Conservation (phyloP, 2,113 vertebrate species). For the Apodemus sylvaticus region DNA sequence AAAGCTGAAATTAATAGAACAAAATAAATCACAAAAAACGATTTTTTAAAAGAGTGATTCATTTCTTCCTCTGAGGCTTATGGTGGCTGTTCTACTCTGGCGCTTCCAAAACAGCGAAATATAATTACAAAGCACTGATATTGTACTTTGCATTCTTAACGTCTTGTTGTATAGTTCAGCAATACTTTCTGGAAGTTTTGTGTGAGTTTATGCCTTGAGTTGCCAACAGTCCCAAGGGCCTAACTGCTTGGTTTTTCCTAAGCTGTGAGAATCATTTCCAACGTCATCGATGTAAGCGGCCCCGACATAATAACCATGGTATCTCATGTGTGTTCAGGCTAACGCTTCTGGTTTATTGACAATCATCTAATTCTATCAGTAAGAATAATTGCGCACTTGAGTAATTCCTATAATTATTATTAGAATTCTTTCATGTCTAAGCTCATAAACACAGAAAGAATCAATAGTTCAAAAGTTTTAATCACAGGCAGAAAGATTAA, state of each 20-base stretch:
- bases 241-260: conserved; percentile 25
- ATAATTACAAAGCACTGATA: neutral
- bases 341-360: conserved; percentile 15
- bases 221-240: neutral
- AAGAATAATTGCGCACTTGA: conserved; percentile 43
- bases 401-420: conserved; percentile 64
- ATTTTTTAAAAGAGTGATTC: neutral
- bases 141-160: neutral
- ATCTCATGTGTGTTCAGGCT: neutral
- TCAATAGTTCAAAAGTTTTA: conserved; percentile 63
- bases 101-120: neutral
- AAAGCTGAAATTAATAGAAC: neutral
- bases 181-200: neutral
- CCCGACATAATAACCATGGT: neutral
- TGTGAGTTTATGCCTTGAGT: neutral
- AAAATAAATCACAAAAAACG: neutral
- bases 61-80: neutral
- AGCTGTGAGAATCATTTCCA: conserved; percentile 4
- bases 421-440: conserved; percentile 22
- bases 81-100: neutral
- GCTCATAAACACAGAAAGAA: conserved; percentile 46
- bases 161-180: neutral
- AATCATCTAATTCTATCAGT: conserved; percentile 41
- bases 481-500: conserved; percentile 60
- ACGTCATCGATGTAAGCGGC: neutral